Evolutionary conservation across 2,888 invertebrate genomes (phyloP).

Genomic region (Cephalotes varians): DNA sequence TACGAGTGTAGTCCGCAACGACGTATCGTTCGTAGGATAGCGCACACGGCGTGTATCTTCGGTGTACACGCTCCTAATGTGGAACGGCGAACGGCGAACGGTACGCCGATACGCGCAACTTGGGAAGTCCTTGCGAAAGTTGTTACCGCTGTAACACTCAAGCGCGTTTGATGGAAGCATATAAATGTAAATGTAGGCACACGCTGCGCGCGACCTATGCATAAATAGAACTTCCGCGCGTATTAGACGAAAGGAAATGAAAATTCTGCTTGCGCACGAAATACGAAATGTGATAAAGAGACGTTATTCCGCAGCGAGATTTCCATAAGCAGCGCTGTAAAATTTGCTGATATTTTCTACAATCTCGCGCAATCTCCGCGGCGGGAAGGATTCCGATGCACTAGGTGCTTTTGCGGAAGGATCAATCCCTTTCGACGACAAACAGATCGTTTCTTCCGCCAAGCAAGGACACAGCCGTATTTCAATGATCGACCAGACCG

Average conservation of each 20-base stretch:
- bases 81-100: conserved; percentile 49
- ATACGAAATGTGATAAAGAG: conserved; percentile 44
- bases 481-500: conserved; percentile 57
- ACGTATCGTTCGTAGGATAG: conserved; percentile 38
- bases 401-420: conserved; percentile 15
- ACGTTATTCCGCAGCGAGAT: conserved; percentile 30
- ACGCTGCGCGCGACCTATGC: conserved; percentile 37
- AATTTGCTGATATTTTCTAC: conserved; percentile 25
- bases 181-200: conserved; percentile 57
- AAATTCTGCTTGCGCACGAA: conserved; percentile 38
- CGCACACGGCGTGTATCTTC: conserved; percentile 37
- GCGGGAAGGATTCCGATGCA: neutral
- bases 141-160: conserved; percentile 60
- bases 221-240: conserved; percentile 39
- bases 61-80: conserved; percentile 39
- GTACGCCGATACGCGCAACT: conserved; percentile 54
- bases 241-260: conserved; percentile 51
- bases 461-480: conserved; percentile 31
- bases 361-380: conserved; percentile 13
- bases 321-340: conserved; percentile 30
- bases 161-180: conserved; percentile 51
- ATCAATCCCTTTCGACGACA: conserved; percentile 28
- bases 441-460: conserved; percentile 11
- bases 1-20: conserved; percentile 57
- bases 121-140: conserved; percentile 61